Evolutionary conservation across 1,140 invertebrate species (phyloP), one percentile per base, ranked within the genome.

Genomic region (Lepidostoma basale): DNA sequence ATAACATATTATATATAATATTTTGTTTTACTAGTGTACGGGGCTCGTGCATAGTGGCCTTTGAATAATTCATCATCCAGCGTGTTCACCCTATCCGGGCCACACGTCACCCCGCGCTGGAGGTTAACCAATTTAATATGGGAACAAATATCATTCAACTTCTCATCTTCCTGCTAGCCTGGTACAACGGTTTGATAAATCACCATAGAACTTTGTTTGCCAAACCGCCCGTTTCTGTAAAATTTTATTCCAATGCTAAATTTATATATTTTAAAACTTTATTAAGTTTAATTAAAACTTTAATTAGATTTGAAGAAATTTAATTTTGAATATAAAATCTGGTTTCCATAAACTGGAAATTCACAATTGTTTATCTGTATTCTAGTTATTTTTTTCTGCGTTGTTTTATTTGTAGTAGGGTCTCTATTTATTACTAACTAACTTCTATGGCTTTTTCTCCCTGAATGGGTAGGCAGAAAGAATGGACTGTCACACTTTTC

Each of bases 101-200:
- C 20, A 22, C 23, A 10, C 20, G 45, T 49, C 45, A 49, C 23
- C 1, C 22, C 10, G 45, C n/a, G n/a, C n/a, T n/a, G 12, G 45
- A 12, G 2, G 42, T 45, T 36, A 23, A 23, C 45, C 45, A 23
- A 49, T 49, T 49, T 49, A 49, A 49, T n/a, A n/a, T 23, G 12
- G 8, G 45, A 49, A 49, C 45, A 26, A 49, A 49, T 49, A 23
- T 49, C 45, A 23, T 49, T 49, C 45, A 26, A 49, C 45, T 6
- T 49, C 45, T 1, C 22, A 22, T 25, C 1, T 49, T n/a, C 45
- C 18, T 23, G 2, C 18, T n/a, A 22, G 20, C 23, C 1, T 22
- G 1, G 22, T 8, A n/a, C 6, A 49, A 23, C 18, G 45, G 22
- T 49, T 49, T n/a, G n/a, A n/a, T n/a, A n/a, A n/a, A n/a, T n/a